Base-by-base conservation (phyloP, 2,888 invertebrate species). In the Leptinotarsa peninsularis region DNA sequence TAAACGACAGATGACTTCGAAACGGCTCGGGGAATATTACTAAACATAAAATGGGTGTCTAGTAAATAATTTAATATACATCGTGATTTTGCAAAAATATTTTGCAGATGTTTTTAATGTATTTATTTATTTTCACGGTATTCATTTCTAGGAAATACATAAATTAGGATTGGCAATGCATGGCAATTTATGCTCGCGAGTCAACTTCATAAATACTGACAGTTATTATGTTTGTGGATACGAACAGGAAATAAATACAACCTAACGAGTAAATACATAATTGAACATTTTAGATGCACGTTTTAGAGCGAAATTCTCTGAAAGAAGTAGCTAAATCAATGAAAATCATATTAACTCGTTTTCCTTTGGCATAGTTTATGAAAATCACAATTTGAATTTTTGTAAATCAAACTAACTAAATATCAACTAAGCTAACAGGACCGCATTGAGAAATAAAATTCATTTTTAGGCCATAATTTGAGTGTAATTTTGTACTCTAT, bases 41-140 rank as follows among this genome's bases (percentile, higher is more conserved):
- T 4, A 17, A 21, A 58, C 58, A 15, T 21, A 58, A 58, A 58
- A 58, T 15, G 21, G 33, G 63, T 43, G 17, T 43, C 63, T 43
- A 33, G 63, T 63, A 43, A 63, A 63, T 63, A 63, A n/a, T 33
- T 63, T 63, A 43, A 63, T 63, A 7, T 58, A 58, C 14, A 58
- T 63, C 63, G 17, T 43, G 63, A 63, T 63, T 63, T 63, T 33
- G 63, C 18, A 63, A 63, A 43, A 63, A 63, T 63, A n/a, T 63
- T 63, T 3, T 63, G 33, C 63, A 63, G 63, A 63, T 63, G 63
- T 63, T 33, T 33, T 33, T 63, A n/a, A 33, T 43, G 27, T 63
- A 63, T 63, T 63, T 63, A 63, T 63, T 63, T 63, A 63, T 63
- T 63, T 63, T 43, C n/a, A 63, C 27, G n/a, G 33, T 33, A 18